A percentile compares a stretch with the other conserved stretches of the same genome.
These are phyloP conservation scores for Eristalinus sepulchralis DNA, from an alignment of 2,888 invertebrate species.

Conservation along the genomic window DNA sequence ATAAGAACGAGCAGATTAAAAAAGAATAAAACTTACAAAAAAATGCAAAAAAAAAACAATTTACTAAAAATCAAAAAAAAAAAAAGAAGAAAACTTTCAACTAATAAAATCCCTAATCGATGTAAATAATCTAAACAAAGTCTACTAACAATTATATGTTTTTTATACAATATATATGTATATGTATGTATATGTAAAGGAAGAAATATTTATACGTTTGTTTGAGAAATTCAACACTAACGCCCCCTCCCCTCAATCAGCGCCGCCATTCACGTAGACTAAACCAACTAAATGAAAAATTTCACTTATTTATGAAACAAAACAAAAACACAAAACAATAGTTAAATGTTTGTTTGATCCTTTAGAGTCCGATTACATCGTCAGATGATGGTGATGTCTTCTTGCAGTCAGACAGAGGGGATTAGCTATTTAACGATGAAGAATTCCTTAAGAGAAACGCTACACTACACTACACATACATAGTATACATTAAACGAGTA, in stretches of 20 bases:
- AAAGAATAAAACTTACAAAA: constrained; percentile 30
- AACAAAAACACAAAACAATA: background rate
- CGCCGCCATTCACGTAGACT: background rate
- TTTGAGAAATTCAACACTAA: background rate
- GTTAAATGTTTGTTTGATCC: background rate
- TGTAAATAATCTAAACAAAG: constrained; percentile 59
- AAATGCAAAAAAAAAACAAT: constrained; percentile 7
- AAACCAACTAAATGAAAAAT: background rate
- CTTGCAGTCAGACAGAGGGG: background rate
- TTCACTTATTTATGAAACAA: background rate
- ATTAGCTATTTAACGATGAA: background rate
- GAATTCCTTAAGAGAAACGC: background rate
- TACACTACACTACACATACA: background rate
- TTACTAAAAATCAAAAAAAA: no score
- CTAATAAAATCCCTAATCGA: constrained; percentile 6
- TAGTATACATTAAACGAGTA: background rate
- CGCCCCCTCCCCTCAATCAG: background rate
- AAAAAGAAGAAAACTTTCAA: background rate
- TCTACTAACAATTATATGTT: constrained; percentile 61
- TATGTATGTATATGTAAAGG: constrained; percentile 19
- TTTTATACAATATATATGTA: constrained; percentile 61
- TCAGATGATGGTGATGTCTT: no score
- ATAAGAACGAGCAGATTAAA: constrained; percentile 31
- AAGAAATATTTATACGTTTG: constrained; percentile 44
- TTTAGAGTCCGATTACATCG: no score